Conservation (phyloP, 2,888 invertebrate genomes). For the Pilophorus perplexus region DNA sequence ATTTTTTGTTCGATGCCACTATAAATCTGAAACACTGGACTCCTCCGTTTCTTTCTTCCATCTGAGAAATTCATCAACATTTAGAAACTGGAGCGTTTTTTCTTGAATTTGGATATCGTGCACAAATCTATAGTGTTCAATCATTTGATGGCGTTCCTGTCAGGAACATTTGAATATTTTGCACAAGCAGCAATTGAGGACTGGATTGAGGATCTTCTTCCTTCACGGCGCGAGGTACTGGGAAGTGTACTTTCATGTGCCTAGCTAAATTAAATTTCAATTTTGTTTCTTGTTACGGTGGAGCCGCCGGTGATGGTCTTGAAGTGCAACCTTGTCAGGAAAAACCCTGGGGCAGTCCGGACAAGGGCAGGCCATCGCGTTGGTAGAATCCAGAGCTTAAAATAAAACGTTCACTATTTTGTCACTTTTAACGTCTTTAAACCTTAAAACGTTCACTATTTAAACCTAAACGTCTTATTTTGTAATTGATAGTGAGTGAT, state of each 20-base stretch:
- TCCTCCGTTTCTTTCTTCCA: constrained; percentile 19
- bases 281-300: neutral
- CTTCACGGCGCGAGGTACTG: neutral
- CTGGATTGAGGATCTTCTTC: too few relatives aligned
- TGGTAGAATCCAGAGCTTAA: too few relatives aligned
- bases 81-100: neutral
- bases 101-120: constrained; percentile 15
- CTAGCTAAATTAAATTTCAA: constrained; percentile 10
- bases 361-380: too few relatives aligned
- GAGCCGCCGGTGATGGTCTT: too few relatives aligned
- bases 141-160: neutral
- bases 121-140: neutral
- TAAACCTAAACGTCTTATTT: too few relatives aligned
- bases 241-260: neutral
- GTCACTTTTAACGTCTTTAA: too few relatives aligned
- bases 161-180: neutral
- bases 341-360: too few relatives aligned
- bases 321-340: too few relatives aligned
- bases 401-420: too few relatives aligned
- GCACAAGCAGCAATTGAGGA: constrained; percentile 12
- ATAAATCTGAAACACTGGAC: constrained; percentile 6
- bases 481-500: too few relatives aligned
- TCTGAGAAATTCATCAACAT: neutral
- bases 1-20: neutral
- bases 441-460: too few relatives aligned